phyloP scores from a whole-genome alignment of 2,113 vertebrate species.

The Gracilinanus agilis region DNA sequence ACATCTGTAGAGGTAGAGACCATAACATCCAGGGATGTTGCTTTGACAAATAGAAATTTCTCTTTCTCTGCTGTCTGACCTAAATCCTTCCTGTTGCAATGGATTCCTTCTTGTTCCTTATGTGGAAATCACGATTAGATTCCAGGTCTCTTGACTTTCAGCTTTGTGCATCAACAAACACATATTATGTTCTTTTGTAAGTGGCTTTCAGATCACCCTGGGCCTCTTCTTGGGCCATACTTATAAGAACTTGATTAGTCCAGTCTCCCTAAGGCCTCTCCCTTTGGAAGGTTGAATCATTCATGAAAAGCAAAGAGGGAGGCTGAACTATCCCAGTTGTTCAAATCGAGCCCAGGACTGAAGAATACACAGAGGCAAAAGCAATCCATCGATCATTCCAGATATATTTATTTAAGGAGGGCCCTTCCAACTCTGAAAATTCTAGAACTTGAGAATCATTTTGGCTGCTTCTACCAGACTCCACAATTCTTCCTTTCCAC shows the following conservation, averaged over 20 bases:
- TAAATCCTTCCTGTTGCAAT: conserved; percentile 67
- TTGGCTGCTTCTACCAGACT: conserved; percentile 17
- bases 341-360: conserved; percentile 20
- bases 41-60: conserved; percentile 60
- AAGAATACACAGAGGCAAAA: conserved; percentile 64
- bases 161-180: not conserved
- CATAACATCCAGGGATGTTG: conserved; percentile 43
- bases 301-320: conserved; percentile 12
- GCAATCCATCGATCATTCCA: conserved; percentile 57
- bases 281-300: not conserved
- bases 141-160: not conserved
- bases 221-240: conserved; percentile 25
- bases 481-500: conserved; percentile 28
- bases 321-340: conserved; percentile 39
- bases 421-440: not conserved
- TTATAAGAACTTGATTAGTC: conserved; percentile 27
- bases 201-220: conserved; percentile 26
- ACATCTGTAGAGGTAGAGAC: conserved; percentile 14
- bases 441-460: conserved; percentile 9
- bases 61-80: conserved; percentile 61
- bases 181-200: not conserved
- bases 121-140: not conserved
- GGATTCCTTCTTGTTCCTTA: not conserved
- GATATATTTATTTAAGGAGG: conserved; percentile 54
- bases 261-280: conserved; percentile 9